A percentile compares a stretch with the other conserved stretches of the same genome.
These are phyloP conservation scores for Helogale parvula DNA, from an alignment of 2,113 vertebrate species.

Conservation along the genomic window DNA sequence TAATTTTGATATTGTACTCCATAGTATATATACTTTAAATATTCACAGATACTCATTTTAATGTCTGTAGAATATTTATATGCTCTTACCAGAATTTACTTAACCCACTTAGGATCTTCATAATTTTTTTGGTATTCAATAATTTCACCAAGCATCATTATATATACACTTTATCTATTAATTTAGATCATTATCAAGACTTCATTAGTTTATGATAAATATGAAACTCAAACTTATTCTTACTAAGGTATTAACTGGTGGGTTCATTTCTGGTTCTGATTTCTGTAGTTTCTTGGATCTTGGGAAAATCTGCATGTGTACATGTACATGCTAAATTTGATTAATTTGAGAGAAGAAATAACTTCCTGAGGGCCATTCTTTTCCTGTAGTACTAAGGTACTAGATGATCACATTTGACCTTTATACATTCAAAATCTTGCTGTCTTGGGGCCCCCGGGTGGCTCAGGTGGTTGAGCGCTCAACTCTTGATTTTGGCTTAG, in stretches of 20 bases:
- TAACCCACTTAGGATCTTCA: not conserved
- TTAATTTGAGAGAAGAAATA: not conserved
- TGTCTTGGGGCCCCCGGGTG: not conserved
- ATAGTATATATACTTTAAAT: not conserved
- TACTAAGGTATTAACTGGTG: not conserved
- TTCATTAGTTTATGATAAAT: not conserved
- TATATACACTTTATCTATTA: not conserved
- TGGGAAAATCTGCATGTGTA: not conserved
- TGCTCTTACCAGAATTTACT: not conserved
- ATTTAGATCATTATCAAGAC: not conserved
- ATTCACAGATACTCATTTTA: conserved; percentile 15
- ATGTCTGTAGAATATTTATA: not conserved
- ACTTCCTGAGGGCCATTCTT: not conserved
- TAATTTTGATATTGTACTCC: not conserved
- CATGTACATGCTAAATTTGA: not conserved
- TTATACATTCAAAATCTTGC: not conserved
- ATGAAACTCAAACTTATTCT: not conserved
- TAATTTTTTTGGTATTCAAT: not conserved
- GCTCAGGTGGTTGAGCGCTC: no score
- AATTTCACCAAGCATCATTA: not conserved
- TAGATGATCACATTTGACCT: not conserved
- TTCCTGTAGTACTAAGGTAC: not conserved
- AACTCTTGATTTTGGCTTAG: no score
- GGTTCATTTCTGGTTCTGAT: conserved; percentile 21
- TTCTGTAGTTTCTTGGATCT: not conserved